phyloP scores from a whole-genome alignment of 2,888 invertebrate species.

The Andrena dorsata region DNA sequence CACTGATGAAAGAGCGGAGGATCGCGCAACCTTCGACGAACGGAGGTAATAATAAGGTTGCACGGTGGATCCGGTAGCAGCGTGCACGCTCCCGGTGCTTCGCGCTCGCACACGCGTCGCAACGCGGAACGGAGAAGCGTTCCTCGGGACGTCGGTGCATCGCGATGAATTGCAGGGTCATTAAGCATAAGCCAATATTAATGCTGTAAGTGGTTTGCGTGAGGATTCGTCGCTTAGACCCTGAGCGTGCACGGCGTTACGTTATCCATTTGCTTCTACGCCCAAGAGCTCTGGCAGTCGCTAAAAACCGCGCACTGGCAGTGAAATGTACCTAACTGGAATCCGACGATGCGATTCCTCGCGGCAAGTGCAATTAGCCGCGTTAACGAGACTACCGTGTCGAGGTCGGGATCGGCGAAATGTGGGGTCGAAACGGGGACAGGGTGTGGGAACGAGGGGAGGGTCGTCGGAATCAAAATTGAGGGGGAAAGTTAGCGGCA shows the following conservation, averaged over 20 bases:
- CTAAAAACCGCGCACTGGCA: background rate
- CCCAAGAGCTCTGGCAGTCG: background rate
- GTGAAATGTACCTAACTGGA: conserved; percentile 1
- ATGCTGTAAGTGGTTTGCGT: background rate
- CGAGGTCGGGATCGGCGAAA: conserved; percentile 34
- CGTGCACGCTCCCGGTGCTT: conserved; percentile 24
- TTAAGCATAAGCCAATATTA: background rate
- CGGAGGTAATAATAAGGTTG: conserved; percentile 66
- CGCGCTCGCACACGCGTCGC: background rate
- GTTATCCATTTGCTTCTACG: too few species aligned
- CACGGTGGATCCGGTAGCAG: conserved; percentile 53
- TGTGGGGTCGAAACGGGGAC: background rate
- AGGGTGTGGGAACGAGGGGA: background rate
- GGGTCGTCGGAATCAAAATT: conserved; percentile 3
- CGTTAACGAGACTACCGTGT: conserved; percentile 50
- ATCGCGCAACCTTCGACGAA: conserved; percentile 65
- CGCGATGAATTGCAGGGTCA: conserved; percentile 30
- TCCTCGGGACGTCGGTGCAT: conserved; percentile 23
- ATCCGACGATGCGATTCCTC: background rate
- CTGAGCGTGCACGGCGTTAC: too few species aligned
- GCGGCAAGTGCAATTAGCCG: conserved; percentile 48
- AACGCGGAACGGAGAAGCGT: background rate
- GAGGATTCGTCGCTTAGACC: background rate
- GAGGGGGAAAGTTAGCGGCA: background rate
- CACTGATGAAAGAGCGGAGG: conserved; percentile 43